These are phyloP conservation scores for Taurulus bubalis DNA, from an alignment of 2,113 vertebrate species.

Conservation along the genomic window DNA sequence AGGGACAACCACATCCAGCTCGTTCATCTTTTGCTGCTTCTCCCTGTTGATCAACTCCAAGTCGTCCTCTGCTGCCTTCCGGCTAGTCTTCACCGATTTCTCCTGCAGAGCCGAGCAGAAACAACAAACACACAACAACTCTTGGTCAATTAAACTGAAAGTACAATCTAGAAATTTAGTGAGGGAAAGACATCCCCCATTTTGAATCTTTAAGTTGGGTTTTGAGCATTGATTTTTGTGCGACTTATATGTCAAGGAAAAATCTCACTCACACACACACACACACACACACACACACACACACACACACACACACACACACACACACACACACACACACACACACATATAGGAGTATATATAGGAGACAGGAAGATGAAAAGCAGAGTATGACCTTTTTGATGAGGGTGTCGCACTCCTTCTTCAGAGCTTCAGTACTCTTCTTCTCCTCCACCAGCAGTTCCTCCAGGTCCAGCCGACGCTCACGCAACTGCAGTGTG, in stretches of 20 bases:
- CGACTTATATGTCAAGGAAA: no score
- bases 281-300: no score
- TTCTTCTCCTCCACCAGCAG: constrained; percentile 87
- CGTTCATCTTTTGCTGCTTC: constrained; percentile 91
- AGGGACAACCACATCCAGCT: constrained; percentile 89
- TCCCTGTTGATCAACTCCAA: constrained; percentile 90
- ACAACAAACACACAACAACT: constrained; percentile 9
- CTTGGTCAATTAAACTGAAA: neutral
- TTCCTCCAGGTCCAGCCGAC: constrained; percentile 87
- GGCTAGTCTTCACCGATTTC: constrained; percentile 80
- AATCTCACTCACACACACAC: no score
- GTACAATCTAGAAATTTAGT: neutral
- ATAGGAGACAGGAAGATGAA: no score
- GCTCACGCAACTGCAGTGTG: constrained; percentile 86
- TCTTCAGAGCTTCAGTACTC: constrained; percentile 83
- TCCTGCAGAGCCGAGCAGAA: constrained; percentile 74
- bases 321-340: no score
- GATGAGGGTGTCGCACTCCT: constrained; percentile 82
- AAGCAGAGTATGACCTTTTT: constrained; percentile 83
- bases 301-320: no score
- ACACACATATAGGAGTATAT: no score
- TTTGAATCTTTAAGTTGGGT: no score
- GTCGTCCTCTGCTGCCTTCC: constrained; percentile 80
- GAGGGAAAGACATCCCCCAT: no score
- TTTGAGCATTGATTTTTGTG: no score